Conservation (phyloP, 2,113 vertebrate genomes). For the Tupaia chinensis region DNA sequence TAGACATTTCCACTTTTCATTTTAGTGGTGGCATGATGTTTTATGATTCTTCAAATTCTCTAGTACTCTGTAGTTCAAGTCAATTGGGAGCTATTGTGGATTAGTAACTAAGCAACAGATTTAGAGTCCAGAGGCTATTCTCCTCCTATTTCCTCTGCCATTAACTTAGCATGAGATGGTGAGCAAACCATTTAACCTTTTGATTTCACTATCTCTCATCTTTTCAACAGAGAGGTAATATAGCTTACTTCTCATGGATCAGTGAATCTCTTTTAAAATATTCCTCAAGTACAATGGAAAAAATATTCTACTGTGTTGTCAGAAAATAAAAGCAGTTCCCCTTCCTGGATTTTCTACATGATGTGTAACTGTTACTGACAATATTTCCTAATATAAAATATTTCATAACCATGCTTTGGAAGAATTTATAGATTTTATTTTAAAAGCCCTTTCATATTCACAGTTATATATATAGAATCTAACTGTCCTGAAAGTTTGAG, state of each 20-base stretch:
- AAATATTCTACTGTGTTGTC: neutral
- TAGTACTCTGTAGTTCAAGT: conserved; percentile 56
- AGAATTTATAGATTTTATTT: too few relatives aligned
- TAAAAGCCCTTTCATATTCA: neutral
- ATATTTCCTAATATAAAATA: conserved; percentile 3
- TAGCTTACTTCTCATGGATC: conserved; percentile 62
- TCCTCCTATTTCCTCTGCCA: conserved; percentile 69
- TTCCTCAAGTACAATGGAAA: conserved; percentile 31
- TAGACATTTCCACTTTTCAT: conserved; percentile 60
- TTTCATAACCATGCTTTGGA: neutral
- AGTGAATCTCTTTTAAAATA: conserved; percentile 60
- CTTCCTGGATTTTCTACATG: neutral
- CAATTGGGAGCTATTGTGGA: conserved; percentile 71
- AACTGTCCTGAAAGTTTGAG: neutral
- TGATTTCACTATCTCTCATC: conserved; percentile 63
- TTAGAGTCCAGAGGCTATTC: conserved; percentile 73
- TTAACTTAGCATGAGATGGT: conserved; percentile 66
- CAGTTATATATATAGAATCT: neutral
- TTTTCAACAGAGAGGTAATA: conserved; percentile 74
- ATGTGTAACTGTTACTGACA: neutral
- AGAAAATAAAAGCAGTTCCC: conserved; percentile 5
- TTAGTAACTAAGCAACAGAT: conserved; percentile 81
- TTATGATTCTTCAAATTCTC: conserved; percentile 68
- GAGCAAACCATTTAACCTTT: conserved; percentile 78
- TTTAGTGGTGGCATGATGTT: conserved; percentile 48